Percentiles rank a stretch among this genome's conserved stretches.
Conservation (phyloP, 53 echinoderm and acorn worm genomes). For the Antedon mediterranea region DNA sequence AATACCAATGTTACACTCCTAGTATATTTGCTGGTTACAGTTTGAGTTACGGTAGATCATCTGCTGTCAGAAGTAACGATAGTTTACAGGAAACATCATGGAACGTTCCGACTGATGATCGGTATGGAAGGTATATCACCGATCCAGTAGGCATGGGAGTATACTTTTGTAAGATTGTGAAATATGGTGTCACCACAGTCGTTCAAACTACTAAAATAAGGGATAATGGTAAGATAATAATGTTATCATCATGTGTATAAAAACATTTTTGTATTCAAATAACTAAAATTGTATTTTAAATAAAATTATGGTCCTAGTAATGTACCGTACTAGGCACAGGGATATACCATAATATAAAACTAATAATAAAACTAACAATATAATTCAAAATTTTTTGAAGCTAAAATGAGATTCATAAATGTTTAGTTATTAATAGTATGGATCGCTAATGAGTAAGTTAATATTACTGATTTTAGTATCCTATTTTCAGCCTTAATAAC, state of each 20-base stretch:
- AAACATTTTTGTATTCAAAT: too few species aligned
- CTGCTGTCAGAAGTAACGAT: background rate
- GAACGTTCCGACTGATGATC: background rate
- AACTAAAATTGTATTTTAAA: too few species aligned
- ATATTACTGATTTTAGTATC: too few species aligned
- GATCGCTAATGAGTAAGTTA: too few species aligned
- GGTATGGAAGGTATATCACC: background rate
- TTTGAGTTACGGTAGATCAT: background rate
- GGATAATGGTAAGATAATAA: background rate
- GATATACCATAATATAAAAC: too few species aligned
- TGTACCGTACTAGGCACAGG: too few species aligned
- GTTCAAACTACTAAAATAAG: background rate
- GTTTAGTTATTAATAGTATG: too few species aligned
- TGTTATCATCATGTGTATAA: too few species aligned
- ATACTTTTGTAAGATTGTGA: background rate
- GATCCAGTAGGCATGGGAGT: background rate
- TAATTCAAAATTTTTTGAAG: too few species aligned
- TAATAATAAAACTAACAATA: too few species aligned
- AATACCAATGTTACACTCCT: background rate
- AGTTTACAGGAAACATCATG: background rate
- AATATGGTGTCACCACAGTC: background rate
- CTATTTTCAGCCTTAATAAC: background rate
- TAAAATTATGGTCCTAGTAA: too few species aligned
- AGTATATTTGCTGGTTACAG: background rate
- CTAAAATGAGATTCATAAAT: too few species aligned